Evolutionary conservation across 2,797 vertebrate genomes (phyloP).

Genomic region (Chaunax sp.): DNA sequence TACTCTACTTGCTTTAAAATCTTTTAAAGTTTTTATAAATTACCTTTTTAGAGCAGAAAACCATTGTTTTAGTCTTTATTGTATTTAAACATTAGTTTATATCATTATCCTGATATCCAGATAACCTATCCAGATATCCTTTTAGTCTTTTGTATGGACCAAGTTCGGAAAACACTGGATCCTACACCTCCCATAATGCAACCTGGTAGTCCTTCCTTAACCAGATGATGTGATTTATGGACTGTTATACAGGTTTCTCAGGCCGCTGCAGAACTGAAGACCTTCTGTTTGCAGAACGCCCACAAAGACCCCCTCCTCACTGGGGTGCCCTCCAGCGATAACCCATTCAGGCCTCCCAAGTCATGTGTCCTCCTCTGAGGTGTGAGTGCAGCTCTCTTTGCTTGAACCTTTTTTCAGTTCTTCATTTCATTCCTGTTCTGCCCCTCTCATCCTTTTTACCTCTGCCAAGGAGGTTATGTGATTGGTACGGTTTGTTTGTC

Average conservation of each 20-base stretch:
- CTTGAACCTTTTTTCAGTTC: background rate
- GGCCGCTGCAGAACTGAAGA: conserved; percentile 82
- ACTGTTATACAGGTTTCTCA: conserved; percentile 78
- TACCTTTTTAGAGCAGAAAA: no score
- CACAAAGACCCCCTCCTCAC: conserved; percentile 84
- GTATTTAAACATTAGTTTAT: no score
- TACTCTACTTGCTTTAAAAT: no score
- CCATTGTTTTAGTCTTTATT: no score
- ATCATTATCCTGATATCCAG: no score
- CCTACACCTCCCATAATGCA: no score
- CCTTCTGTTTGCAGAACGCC: conserved; percentile 85
- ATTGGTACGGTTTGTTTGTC: no score
- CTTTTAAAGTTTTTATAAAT: no score
- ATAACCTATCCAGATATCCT: no score
- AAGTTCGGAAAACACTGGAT: background rate
- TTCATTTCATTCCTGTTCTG: background rate
- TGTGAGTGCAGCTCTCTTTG: conserved; percentile 21
- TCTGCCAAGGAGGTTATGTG: no score
- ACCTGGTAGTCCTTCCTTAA: no score
- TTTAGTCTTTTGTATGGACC: background rate
- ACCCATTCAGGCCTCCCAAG: conserved; percentile 85
- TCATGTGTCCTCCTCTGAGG: conserved; percentile 83
- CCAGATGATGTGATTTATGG: background rate
- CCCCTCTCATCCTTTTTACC: no score
- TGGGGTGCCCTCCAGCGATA: conserved; percentile 83